Base-by-base conservation (phyloP, 2,888 invertebrate genomes). In the Apamea sordens region DNA sequence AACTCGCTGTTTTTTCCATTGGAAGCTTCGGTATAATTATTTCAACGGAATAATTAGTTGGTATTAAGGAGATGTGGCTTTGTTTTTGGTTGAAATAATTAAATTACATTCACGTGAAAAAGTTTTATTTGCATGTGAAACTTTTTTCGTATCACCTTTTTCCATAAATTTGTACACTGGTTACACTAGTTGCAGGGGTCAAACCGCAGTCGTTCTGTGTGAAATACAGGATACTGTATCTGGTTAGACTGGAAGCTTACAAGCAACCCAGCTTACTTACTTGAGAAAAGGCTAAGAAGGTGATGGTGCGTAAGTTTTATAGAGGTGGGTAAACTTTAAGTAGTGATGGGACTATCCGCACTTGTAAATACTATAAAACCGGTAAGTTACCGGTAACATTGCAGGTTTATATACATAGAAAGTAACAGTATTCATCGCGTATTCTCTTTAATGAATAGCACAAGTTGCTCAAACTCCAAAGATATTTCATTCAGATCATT, bases 1-100 rank as follows among this genome's bases (percentile, higher is more conserved):
- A 84, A 59, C 79, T 72, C 61, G 76, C 73, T 80, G 85, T 82
- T 86, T 86, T 89, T 89, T 85, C 80, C 80, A 77, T 78, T 80
- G 63, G 28, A 50, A 41, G 72, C 67, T 75, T 69, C 61, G 10
- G 69, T 78, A 76, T 78, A 65, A 85, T 65, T 77, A 81, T 77
- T 82, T 73, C 75, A 61, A 71, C 24, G 65, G 74, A 74, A 77
- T 83, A 85, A 83, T 86, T 83, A 83, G 80, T 56, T 64, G 13
- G 10, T 44, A 69, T 69, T 83, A 61, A 65, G 32, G 59, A 70
- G 61, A 61, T 61, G 74, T 28, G 32, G 15, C 28, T 64, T 67
- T 18, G 44, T 61, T 67, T 75, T 63, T 59, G 11, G 11, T 53
- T 44, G 24, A 47, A 71, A 44, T 65, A 2, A 36, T 36, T n/a